A percentile compares a stretch with the other conserved stretches of the same genome.
Evolutionary conservation across 2,888 invertebrate species (phyloP).

Genomic region (Lutraria lutraria): DNA sequence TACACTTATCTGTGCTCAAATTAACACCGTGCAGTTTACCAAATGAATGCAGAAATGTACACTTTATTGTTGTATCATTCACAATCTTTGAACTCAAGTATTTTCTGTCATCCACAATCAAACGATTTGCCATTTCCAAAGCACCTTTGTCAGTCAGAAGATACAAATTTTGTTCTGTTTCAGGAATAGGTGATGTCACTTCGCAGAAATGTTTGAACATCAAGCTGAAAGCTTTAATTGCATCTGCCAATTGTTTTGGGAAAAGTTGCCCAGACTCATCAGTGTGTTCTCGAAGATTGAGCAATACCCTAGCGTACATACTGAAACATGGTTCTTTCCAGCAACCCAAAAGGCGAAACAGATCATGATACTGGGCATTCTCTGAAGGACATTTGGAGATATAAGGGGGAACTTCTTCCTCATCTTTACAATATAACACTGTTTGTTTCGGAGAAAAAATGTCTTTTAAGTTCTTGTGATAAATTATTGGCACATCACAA

Average conservation of each 20-base stretch:
- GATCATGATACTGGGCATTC: background rate
- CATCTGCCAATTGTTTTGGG: background rate
- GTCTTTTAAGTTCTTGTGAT: background rate
- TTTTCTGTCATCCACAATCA: background rate
- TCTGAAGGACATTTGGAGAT: background rate
- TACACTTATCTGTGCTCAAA: background rate
- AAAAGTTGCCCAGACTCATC: background rate
- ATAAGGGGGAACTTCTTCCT: background rate
- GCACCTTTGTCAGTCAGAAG: background rate
- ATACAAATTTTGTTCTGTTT: background rate
- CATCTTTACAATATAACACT: background rate
- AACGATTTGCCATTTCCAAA: background rate
- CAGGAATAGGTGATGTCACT: background rate
- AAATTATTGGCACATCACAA: background rate
- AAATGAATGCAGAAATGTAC: background rate
- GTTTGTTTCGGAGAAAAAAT: background rate
- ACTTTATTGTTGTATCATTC: background rate
- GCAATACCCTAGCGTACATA: background rate
- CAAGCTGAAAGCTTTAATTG: background rate
- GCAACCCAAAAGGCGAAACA: background rate
- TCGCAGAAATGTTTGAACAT: background rate
- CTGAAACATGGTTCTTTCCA: background rate
- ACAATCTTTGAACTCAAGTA: background rate
- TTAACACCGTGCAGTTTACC: background rate
- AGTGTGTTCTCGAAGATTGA: background rate